Evolutionary conservation across 2,797 vertebrate species (phyloP).

Genomic region (Pantherophis alleghaniensis): DNA sequence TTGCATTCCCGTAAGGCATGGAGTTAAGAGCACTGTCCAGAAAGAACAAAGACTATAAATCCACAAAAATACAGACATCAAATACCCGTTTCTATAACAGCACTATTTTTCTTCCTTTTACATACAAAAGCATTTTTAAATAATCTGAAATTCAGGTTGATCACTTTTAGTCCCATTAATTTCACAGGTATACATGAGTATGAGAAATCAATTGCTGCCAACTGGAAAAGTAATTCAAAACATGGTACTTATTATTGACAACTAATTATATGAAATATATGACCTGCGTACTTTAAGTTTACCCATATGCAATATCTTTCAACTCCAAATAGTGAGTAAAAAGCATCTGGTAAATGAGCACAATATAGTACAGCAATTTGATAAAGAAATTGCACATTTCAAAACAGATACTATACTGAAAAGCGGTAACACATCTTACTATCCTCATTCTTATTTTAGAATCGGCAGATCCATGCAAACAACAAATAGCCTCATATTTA

Average conservation of each 20-base stretch:
- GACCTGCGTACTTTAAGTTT: background rate
- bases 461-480: background rate
- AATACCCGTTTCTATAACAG: conserved; percentile 21
- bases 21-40: background rate
- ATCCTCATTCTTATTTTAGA: background rate
- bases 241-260: background rate
- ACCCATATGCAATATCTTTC: background rate
- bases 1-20: conserved; percentile 5
- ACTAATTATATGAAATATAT: background rate
- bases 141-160: conserved; percentile 43
- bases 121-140: conserved; percentile 7
- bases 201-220: conserved; percentile 39
- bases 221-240: background rate
- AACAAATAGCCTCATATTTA: conserved; percentile 13
- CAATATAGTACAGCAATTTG: background rate
- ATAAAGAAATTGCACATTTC: background rate
- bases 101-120: conserved; percentile 11
- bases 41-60: conserved; percentile 6
- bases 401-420: conserved; percentile 18
- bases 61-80: background rate
- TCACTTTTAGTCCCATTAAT: conserved; percentile 27
- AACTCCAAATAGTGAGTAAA: background rate
- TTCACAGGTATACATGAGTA: conserved; percentile 39
- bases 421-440: background rate
- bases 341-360: background rate